Evolutionary conservation across 1,140 invertebrate genomes (phyloP), one percentile per base, ranked within the genome.

Genomic region (Uloborus diversus): DNA sequence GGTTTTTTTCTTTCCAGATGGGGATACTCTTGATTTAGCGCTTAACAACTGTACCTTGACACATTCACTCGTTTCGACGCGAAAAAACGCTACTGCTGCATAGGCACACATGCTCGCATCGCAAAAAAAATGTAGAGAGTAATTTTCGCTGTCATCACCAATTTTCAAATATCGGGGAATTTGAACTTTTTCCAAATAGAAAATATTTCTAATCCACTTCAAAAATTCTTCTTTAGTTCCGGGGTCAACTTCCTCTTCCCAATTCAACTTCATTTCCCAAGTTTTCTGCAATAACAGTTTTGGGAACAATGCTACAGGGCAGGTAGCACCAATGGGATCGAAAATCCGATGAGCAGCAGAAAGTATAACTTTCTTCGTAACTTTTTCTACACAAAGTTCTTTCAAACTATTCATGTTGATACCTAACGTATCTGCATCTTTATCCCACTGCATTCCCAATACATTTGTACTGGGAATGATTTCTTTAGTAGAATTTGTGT

Each of bases 11-110:
- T 71, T 81, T 20, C 80, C 25, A 23, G 14, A 37, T 68, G 35
- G 27, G n/a, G 59, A 30, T 35, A 59, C 20, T 79, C 82, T 73
- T 35, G 37, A 47, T 42, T 49, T 53, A 61, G 69, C 73, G 76
- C 64, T 0, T 59, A 76, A 30, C 70, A 79, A 27, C n/a, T 47
- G 76, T 68, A 53, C 79, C 79, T 53, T 81, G 66, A 69, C 61
- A 53, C 20, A 47, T 37, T 30, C 65, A 30, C 20, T 25, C 37
- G n/a, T 73, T 64, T 75, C 27, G 28, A 56, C 49, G 56, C 27
- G 27, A 42, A 82, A 23, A 47, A 65, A 61, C 28, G 61, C 53
- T 13, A 57, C 28, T 35, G 30, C 42, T 0, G 56, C 53, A 61
- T 61, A 62, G 20, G 25, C 27, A 51, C 49, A 59, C 35, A 20